Evolutionary conservation across 1,140 invertebrate genomes (phyloP).

Genomic region (Trichomalopsis sarcophagae): DNA sequence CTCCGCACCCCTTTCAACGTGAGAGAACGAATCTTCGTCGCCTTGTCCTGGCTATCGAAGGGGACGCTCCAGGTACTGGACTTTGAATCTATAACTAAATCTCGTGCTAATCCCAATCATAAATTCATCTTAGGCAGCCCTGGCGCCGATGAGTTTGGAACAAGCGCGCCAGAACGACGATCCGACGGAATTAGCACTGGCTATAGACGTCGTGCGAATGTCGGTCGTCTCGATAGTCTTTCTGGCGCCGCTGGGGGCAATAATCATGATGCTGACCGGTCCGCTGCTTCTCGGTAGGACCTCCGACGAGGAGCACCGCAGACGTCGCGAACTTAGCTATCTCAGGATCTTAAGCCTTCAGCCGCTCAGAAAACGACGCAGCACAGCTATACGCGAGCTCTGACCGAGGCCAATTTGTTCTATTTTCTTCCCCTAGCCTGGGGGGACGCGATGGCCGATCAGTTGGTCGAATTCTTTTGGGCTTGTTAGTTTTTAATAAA

Average conservation of each 20-base stretch:
- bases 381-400: neutral
- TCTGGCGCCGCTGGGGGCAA: slow-evolving; percentile 65
- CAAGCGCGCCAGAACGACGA: slow-evolving; percentile 56
- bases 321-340: slow-evolving; percentile 62
- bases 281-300: slow-evolving; percentile 65
- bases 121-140: slow-evolving; percentile 62
- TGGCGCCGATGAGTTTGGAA: slow-evolving; percentile 68
- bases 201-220: slow-evolving; percentile 64
- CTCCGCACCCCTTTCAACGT: slow-evolving; percentile 58
- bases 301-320: slow-evolving; percentile 59
- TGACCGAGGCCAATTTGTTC: neutral
- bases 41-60: slow-evolving; percentile 68
- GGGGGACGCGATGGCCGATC: too few relatives aligned
- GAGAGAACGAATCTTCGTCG: slow-evolving; percentile 67
- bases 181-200: slow-evolving; percentile 58
- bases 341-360: slow-evolving; percentile 61
- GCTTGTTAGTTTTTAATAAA: too few relatives aligned
- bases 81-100: too few relatives aligned
- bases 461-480: too few relatives aligned
- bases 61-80: slow-evolving; percentile 66
- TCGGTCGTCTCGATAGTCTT: slow-evolving; percentile 67
- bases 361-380: slow-evolving; percentile 51
- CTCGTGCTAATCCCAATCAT: too few relatives aligned
- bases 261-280: slow-evolving; percentile 65
- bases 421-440: neutral